Conservation (phyloP, 2,888 invertebrate species). For the Biston stratarius region DNA sequence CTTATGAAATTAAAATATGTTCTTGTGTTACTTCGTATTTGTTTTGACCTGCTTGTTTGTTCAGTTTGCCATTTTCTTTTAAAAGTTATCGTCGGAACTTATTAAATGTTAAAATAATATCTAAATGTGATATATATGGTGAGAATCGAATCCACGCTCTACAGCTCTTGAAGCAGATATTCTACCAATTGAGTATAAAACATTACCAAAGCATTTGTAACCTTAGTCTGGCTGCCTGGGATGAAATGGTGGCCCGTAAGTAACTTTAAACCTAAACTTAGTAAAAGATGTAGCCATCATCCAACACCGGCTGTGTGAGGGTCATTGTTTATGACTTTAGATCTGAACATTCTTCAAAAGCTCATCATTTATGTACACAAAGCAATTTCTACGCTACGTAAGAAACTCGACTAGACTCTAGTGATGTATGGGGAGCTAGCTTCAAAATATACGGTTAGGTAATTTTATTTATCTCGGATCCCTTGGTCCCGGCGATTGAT, state of each 20-base stretch:
- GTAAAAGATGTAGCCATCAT: slow-evolving; percentile 21
- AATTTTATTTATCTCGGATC: slow-evolving; percentile 60
- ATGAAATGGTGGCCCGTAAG: not conserved
- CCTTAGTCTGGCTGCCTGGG: not conserved
- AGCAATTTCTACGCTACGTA: slow-evolving; percentile 45
- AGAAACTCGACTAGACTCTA: slow-evolving; percentile 46
- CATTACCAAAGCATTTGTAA: not conserved
- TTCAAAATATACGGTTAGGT: slow-evolving; percentile 57
- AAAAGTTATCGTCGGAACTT: no score
- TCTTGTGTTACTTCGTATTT: slow-evolving; percentile 19
- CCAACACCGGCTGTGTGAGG: slow-evolving; percentile 7
- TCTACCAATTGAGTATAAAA: no score
- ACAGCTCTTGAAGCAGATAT: no score
- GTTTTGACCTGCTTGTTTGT: slow-evolving; percentile 6
- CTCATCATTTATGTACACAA: slow-evolving; percentile 43
- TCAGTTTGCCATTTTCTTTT: not conserved
- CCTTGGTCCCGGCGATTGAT: slow-evolving; percentile 62
- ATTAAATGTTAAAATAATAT: no score
- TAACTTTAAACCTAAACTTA: slow-evolving; percentile 5
- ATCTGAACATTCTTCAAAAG: slow-evolving; percentile 36
- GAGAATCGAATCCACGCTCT: no score
- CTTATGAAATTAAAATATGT: slow-evolving; percentile 26
- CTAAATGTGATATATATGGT: no score
- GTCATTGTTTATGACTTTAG: slow-evolving; percentile 34
- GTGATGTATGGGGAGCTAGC: slow-evolving; percentile 53